Conservation (phyloP, 2,888 invertebrate genomes). For the Tridacna crocea region DNA sequence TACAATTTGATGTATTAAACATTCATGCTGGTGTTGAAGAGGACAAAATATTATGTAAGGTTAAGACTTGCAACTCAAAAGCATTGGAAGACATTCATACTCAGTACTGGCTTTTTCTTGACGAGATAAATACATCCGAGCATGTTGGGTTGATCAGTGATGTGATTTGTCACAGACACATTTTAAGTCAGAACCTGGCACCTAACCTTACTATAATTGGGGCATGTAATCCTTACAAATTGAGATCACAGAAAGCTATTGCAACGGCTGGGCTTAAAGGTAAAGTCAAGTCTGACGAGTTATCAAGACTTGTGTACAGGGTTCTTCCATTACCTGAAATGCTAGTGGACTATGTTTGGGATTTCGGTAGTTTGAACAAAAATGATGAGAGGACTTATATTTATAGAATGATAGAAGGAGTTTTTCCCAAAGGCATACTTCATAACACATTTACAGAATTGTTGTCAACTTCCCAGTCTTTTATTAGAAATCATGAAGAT, state of each 20-base stretch:
- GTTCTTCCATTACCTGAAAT: conserved; percentile 72
- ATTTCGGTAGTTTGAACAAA: conserved; percentile 68
- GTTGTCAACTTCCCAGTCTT: conserved; percentile 48
- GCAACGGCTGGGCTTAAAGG: conserved; percentile 66
- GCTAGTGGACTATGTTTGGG: conserved; percentile 73
- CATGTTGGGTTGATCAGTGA: conserved; percentile 66
- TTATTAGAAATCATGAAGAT: conserved; percentile 40
- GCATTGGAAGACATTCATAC: conserved; percentile 33
- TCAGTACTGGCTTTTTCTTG: conserved; percentile 69
- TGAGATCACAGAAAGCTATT: conserved; percentile 56
- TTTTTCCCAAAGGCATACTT: conserved; percentile 35
- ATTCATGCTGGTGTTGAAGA: conserved; percentile 70
- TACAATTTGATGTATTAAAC: conserved; percentile 62
- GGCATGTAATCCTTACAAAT: conserved; percentile 73
- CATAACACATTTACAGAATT: conserved; percentile 33
- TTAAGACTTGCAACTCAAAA: conserved; percentile 38
- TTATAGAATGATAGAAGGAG: conserved; percentile 37
- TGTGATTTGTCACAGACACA: conserved; percentile 65
- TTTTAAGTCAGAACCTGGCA: conserved; percentile 56
- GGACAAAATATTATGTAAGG: conserved; percentile 40
- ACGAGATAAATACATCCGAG: conserved; percentile 74
- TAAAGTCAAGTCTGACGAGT: conserved; percentile 66
- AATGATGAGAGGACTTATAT: conserved; percentile 68
- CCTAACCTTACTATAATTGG: conserved; percentile 68
- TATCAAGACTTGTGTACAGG: conserved; percentile 69